Conservation (phyloP, 1,140 invertebrate species). For the Megalonaias nervosa region DNA sequence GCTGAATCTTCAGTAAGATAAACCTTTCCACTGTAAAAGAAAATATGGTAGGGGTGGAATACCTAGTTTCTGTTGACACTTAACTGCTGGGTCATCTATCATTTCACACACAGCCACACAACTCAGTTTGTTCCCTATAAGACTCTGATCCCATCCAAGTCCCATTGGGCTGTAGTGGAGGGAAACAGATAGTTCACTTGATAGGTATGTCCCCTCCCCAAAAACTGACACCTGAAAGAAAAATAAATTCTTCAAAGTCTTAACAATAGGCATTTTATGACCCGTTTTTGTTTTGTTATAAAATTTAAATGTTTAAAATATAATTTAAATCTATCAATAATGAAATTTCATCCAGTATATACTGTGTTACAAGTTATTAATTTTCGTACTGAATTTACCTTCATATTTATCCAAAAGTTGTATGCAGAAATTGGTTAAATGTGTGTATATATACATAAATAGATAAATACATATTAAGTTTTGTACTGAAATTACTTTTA, state of each 20-base stretch:
- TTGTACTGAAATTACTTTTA: not conserved
- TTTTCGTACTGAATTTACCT: no score
- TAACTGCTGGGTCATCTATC: conserved; percentile 79
- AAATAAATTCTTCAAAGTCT: not conserved
- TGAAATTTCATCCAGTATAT: not conserved
- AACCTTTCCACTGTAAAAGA: no score
- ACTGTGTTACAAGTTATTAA: not conserved
- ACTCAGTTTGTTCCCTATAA: conserved; percentile 80
- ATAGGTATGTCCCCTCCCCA: conserved; percentile 84
- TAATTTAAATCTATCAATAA: not conserved
- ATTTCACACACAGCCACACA: conserved; percentile 86
- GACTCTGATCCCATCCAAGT: conserved; percentile 82
- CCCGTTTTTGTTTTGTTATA: not conserved
- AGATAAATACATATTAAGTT: no score
- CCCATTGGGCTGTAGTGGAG: conserved; percentile 81
- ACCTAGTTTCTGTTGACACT: conserved; percentile 62
- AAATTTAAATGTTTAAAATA: not conserved
- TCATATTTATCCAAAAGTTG: no score
- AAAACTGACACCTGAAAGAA: conserved; percentile 77
- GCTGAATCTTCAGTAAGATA: no score
- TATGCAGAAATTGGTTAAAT: no score
- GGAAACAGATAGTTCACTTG: conserved; percentile 80
- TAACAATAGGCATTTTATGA: no score
- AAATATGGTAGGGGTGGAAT: no score
- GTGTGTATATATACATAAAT: no score